Conservation (phyloP, 2,113 vertebrate genomes). For the Anas platyrhynchos region DNA sequence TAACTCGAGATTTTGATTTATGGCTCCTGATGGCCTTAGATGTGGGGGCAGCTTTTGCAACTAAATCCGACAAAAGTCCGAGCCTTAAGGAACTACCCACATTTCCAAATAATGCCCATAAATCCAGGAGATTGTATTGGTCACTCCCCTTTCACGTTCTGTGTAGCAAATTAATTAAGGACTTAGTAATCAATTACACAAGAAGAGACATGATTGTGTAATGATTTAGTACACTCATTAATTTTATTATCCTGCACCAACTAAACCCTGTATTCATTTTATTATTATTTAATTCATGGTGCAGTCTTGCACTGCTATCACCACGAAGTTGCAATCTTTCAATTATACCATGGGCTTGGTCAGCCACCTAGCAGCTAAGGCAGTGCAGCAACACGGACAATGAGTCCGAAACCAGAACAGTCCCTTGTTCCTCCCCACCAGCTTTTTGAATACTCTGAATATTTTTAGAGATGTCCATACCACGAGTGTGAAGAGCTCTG, state of each 20-base stretch:
- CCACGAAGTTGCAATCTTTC: neutral
- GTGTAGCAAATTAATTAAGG: neutral
- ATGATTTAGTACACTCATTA: neutral
- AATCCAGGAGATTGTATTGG: neutral
- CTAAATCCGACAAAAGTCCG: neutral
- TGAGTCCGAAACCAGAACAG: neutral
- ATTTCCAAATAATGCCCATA: neutral
- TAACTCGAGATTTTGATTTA: neutral
- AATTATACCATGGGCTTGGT: fast-evolving
- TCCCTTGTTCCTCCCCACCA: neutral
- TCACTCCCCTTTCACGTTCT: neutral
- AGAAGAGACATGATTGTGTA: neutral
- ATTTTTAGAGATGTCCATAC: neutral
- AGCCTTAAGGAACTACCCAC: neutral
- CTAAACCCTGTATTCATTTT: neutral
- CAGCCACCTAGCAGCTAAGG: neutral
- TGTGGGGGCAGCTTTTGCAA: neutral
- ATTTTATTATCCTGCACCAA: neutral
- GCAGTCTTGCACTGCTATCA: neutral
- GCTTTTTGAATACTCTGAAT: neutral
- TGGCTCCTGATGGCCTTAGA: neutral
- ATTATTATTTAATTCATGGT: neutral
- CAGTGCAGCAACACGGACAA: neutral
- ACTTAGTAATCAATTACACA: neutral
- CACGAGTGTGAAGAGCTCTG: neutral